Percentiles rank a stretch among this genome's conserved stretches.
These are phyloP conservation scores for Microhierax caerulescens DNA, from an alignment of 2,797 vertebrate species.

Conservation along the genomic window DNA sequence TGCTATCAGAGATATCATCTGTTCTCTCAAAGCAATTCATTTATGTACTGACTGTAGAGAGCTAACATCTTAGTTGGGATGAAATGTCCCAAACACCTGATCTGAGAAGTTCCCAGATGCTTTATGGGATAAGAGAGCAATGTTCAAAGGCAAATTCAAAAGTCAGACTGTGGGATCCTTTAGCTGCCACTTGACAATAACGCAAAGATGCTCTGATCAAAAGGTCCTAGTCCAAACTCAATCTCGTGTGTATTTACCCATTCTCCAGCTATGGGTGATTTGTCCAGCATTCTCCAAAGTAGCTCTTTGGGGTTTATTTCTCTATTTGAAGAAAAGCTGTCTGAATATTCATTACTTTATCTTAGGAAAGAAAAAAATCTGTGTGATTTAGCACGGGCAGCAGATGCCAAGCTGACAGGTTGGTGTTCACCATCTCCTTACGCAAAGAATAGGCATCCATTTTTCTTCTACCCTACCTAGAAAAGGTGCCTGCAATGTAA, in stretches of 20 bases:
- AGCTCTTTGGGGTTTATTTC: neutral
- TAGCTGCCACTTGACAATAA: neutral
- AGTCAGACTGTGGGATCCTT: neutral
- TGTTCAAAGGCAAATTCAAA: neutral
- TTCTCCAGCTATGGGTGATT: neutral
- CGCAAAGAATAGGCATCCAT: neutral
- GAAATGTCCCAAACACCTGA: neutral
- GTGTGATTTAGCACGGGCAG: neutral
- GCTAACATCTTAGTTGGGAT: neutral
- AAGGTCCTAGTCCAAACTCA: neutral
- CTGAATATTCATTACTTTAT: neutral
- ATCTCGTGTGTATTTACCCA: neutral
- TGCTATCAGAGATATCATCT: neutral
- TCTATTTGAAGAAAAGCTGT: neutral
- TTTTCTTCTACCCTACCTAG: neutral
- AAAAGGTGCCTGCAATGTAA: neutral
- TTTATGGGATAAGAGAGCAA: neutral
- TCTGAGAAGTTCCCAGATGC: neutral
- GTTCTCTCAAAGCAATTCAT: neutral
- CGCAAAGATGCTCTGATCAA: neutral
- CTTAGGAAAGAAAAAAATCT: neutral
- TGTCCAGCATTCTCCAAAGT: neutral
- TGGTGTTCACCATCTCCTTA: neutral
- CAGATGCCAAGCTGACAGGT: neutral
- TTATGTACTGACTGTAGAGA: neutral